Evolutionary conservation across 2,113 vertebrate species (phyloP), one percentile per base, ranked within the genome.

Genomic region (Onychostruthus taczanowskii): DNA sequence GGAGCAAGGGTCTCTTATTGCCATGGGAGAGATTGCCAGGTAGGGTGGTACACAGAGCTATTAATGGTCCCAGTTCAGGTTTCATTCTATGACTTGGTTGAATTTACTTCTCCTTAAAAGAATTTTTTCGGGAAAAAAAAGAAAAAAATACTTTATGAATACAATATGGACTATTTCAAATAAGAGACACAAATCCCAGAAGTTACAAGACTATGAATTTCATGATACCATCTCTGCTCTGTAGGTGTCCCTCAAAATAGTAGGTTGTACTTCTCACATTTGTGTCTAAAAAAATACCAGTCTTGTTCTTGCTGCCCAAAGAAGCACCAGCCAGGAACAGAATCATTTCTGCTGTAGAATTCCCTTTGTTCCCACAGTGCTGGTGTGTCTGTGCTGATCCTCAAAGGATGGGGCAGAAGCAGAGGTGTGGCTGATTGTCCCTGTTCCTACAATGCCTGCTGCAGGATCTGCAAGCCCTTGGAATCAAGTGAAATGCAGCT

Each of bases 161-260:
- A 16, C 28, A 58, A 7, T 31, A 76, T 33, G 62, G 21, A 30
- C 55, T 77, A 46, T 68, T 90, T 93, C 63, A 77, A 89, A 86
- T 44, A 66, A 62, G 76, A 90, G 47, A 37, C 30, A 41, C 14
- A 17, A 74, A 52, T 83, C 35, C 26, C 56, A 69, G 49, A 75
- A 77, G 49, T 46, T 83, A 61, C 11, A 47, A 33, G 58, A 22
- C 70, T 84, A n/a, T n/a, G 35, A 77, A 35, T 80, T 94, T 95
- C 55, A 77, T 43, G 52, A 26, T 63, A 30, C 76, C 47, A 27
- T 61, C 52, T 86, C 76, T 88, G 67, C 43, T 95, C 59, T 86
- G 58, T 64, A 86, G 79, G 30, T 89, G 50, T 86, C 76, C 72
- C 64, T 90, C 37, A 70, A 59, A 95, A 85, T 49, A 95, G 70